Conservation (phyloP, 1,140 invertebrate genomes). For the Ylistrum balloti region DNA sequence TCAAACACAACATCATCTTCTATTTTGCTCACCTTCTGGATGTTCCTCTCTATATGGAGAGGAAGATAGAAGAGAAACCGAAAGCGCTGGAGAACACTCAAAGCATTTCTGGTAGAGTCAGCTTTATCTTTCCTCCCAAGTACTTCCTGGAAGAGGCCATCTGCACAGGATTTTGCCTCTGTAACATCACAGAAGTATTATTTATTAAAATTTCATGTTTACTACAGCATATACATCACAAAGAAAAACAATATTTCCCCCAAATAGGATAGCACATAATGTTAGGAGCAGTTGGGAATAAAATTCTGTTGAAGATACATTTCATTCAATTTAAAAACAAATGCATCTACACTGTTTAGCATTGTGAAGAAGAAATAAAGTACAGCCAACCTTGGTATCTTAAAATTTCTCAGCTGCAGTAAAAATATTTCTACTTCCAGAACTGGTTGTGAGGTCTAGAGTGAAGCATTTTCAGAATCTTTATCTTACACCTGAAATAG, state of each 20-base stretch:
- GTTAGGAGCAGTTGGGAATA: not conserved
- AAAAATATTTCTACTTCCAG: too few species aligned
- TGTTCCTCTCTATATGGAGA: constrained; percentile 95
- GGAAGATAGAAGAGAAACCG: constrained; percentile 97
- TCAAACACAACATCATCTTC: too few species aligned
- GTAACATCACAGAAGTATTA: constrained; percentile 71
- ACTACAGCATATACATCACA: not conserved
- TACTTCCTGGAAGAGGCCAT: constrained; percentile 97
- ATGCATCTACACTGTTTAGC: too few species aligned
- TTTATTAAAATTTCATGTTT: too few species aligned
- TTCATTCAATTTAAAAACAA: too few species aligned
- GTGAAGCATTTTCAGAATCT: too few species aligned
- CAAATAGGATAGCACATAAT: not conserved
- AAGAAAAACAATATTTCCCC: not conserved
- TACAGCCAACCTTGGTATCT: too few species aligned
- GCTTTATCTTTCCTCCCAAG: constrained; percentile 95
- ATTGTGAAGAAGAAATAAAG: too few species aligned
- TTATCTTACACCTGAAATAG: not conserved
- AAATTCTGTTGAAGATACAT: too few species aligned
- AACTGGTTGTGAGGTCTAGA: too few species aligned
- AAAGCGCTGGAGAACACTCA: constrained; percentile 95
- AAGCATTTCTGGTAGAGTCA: constrained; percentile 96
- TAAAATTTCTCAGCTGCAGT: too few species aligned
- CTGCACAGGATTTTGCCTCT: constrained; percentile 95
- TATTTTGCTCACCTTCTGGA: constrained; percentile 86